Base-by-base conservation (phyloP, 2,797 vertebrate genomes). In the Scomberomorus guttatus region DNA sequence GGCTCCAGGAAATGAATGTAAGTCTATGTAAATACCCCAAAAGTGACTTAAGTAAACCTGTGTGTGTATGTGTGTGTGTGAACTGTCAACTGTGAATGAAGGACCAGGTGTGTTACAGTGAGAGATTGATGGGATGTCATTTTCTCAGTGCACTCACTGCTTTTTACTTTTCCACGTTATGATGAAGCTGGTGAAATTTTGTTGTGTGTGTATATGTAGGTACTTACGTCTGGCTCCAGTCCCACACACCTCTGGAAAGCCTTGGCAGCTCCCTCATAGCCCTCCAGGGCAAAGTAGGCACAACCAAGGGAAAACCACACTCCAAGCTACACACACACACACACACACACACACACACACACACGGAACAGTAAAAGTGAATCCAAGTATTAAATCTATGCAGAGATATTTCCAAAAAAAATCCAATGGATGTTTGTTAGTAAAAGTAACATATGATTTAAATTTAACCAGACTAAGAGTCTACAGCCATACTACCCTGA, bases 241-340 rank as follows among this genome's bases (percentile, higher is more conserved):
- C 94, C 95, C 78, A 99, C 97, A 79, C 98, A 99, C 55, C 96
- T 96, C 90, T 98, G 96, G 93, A 99, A 99, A 5, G 98, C 97
- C 92, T 81, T 96, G 60, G 98, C 97, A 46, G 98, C 97, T 78
- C 97, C 97, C 75, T 96, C 95, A 0, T 97, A 99, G 68, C 95
- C 93, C 93, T 98, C 96, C 86, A 98, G 86, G 52, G 97, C 94
- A 71, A 99, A 93, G 88, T 98, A 97, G 24, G 97, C 96, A 52
- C 98, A 99, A 60, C 98, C 98, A 5, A 99, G 94, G 58, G 98
- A 99, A 94, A 98, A 99, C 98, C 98, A 99, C 57, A 99, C 97
- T 24, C 97, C 97, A 0, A 99, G 94, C 98, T 99, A 86, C 1
- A 1, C 50, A 54, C 0, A 78, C 42, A 56, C 55, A 73, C 22